Evolutionary conservation across 2,113 vertebrate species (phyloP).

Genomic region (Corythornis cristatus): DNA sequence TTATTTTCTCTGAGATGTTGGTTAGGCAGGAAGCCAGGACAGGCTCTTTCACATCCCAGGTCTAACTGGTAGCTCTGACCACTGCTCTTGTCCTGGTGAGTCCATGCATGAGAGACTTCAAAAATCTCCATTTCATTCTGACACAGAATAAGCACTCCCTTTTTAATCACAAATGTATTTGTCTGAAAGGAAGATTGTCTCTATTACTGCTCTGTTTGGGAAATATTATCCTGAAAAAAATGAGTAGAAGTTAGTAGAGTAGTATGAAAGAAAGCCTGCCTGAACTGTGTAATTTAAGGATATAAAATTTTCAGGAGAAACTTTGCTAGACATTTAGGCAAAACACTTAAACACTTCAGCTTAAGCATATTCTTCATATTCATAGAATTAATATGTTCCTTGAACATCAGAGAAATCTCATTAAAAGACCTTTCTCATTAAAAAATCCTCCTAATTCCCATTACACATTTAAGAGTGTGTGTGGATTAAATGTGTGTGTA

Average conservation of each 20-base stretch:
- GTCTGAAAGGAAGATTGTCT: neutral
- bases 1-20: neutral
- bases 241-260: neutral
- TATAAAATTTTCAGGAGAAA: conserved; percentile 22
- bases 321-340: neutral
- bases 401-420: neutral
- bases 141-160: neutral
- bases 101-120: neutral
- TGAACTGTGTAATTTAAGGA: neutral
- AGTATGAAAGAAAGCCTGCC: neutral
- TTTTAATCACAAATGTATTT: neutral
- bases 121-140: neutral
- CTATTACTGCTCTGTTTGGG: neutral
- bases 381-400: neutral
- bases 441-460: neutral
- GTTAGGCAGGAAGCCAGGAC: neutral
- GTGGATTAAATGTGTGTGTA: neutral
- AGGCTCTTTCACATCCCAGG: neutral
- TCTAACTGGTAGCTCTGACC: neutral
- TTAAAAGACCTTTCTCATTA: neutral
- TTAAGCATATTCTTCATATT: neutral
- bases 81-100: neutral
- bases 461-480: neutral
- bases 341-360: conserved; percentile 18
- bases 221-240: conserved; percentile 1